Evolutionary conservation across 2,797 vertebrate species (phyloP).

Genomic region (Halcyon smyrnensis): DNA sequence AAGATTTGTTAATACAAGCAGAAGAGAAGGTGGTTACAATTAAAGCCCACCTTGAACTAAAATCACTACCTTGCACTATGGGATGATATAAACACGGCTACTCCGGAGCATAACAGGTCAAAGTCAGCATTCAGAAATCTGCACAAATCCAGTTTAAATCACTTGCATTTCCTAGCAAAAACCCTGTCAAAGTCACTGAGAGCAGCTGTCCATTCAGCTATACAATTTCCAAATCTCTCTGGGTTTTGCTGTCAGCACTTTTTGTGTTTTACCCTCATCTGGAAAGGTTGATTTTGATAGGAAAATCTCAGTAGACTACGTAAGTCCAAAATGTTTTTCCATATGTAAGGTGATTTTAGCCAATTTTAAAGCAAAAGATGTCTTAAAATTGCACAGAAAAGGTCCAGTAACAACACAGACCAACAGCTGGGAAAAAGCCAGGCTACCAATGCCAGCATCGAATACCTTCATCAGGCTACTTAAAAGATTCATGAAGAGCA

Average conservation of each 20-base stretch:
- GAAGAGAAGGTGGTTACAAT: not conserved
- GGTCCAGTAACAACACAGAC: not conserved
- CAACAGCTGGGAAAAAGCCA: not conserved
- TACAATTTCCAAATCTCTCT: not conserved
- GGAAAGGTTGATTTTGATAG: not conserved
- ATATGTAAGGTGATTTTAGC: not conserved
- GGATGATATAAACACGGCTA: not conserved
- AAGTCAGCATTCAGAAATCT: not conserved
- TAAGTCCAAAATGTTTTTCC: not conserved
- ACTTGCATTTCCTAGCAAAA: not conserved
- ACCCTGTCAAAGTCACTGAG: not conserved
- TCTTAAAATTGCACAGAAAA: not conserved
- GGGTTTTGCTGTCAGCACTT: conserved; percentile 31
- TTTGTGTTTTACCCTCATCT: not conserved
- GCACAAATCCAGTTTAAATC: conserved; percentile 18
- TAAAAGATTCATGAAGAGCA: not conserved
- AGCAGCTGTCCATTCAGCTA: conserved; percentile 12
- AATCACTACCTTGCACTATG: not conserved
- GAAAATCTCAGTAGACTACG: not conserved
- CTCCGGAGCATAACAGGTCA: not conserved
- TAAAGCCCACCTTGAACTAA: not conserved
- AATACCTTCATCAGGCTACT: not conserved
- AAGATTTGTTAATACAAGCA: not conserved
- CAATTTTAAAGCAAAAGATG: not conserved
- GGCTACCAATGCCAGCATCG: not conserved